phyloP scores from a whole-genome alignment of 2,113 vertebrate genomes.

The Alexandromys fortis region DNA sequence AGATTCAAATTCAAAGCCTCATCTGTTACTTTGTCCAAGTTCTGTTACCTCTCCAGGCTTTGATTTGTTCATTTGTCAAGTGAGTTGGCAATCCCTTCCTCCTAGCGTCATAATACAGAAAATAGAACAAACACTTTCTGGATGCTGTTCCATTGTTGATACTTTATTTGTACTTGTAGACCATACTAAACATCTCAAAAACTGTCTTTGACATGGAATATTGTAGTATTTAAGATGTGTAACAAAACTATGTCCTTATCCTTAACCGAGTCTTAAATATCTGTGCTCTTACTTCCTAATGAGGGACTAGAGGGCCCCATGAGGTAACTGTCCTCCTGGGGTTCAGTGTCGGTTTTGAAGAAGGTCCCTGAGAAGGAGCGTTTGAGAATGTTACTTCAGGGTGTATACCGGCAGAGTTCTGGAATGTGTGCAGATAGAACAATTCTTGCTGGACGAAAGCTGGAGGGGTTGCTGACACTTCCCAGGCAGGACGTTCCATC shows the following conservation, averaged over 20 bases:
- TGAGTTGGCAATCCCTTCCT: background rate
- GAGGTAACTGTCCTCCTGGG: background rate
- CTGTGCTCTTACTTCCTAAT: background rate
- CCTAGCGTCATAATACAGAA: background rate
- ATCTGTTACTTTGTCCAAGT: background rate
- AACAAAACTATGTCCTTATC: background rate
- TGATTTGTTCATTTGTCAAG: background rate
- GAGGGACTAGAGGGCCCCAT: background rate
- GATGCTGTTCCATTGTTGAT: background rate
- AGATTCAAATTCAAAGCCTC: background rate
- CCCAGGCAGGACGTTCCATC: background rate
- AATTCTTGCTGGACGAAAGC: background rate
- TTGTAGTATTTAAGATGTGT: conserved; percentile 8
- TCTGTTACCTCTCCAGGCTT: background rate
- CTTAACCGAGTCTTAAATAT: background rate
- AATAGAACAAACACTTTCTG: background rate
- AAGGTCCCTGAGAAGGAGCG: background rate
- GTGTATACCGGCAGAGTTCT: background rate
- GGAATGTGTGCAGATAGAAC: background rate
- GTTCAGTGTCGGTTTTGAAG: background rate
- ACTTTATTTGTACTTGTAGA: background rate
- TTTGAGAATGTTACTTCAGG: background rate
- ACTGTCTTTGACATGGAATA: background rate
- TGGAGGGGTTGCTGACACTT: background rate
- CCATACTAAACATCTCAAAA: background rate